A percentile compares a stretch with the other conserved stretches of the same genome.
Conservation (phyloP, 2,113 vertebrate genomes). For the Neodontobutis hainanensis region DNA sequence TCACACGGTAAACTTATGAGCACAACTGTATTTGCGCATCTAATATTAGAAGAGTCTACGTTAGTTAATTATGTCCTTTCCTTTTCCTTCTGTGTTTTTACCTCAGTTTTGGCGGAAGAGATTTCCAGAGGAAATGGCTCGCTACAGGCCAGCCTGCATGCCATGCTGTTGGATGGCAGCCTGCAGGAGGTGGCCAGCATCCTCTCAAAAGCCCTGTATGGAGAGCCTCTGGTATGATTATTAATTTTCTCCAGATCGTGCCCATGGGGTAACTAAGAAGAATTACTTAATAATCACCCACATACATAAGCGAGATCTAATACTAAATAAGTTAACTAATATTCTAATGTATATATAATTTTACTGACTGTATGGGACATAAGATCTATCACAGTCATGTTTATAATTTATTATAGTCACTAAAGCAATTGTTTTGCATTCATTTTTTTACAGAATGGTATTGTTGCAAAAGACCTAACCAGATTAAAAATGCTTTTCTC, state of each 20-base stretch:
- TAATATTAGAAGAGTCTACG: not conserved
- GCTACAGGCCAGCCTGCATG: slow-evolving; percentile 88
- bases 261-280: not conserved
- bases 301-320: too few species aligned
- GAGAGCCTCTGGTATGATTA: slow-evolving; percentile 92
- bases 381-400: too few species aligned
- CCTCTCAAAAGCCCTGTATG: slow-evolving; percentile 94
- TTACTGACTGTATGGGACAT: too few species aligned
- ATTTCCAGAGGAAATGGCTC: slow-evolving; percentile 87
- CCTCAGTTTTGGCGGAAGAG: slow-evolving; percentile 90
- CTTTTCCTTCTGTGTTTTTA: slow-evolving; percentile 25
- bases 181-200: slow-evolving; percentile 90
- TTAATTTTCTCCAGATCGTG: not conserved
- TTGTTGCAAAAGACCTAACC: slow-evolving; percentile 95
- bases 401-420: too few species aligned
- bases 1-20: too few species aligned
- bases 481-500: slow-evolving; percentile 93
- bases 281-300: too few species aligned
- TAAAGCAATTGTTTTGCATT: not conserved
- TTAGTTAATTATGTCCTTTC: not conserved
- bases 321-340: too few species aligned
- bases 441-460: slow-evolving; percentile 87
- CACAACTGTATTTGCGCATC: not conserved
- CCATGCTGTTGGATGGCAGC: slow-evolving; percentile 94
- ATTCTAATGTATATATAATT: too few species aligned